Percentiles rank a stretch among this genome's conserved stretches.
Evolutionary conservation across 2,888 invertebrate species (phyloP).

Genomic region (Melanargia galathea): DNA sequence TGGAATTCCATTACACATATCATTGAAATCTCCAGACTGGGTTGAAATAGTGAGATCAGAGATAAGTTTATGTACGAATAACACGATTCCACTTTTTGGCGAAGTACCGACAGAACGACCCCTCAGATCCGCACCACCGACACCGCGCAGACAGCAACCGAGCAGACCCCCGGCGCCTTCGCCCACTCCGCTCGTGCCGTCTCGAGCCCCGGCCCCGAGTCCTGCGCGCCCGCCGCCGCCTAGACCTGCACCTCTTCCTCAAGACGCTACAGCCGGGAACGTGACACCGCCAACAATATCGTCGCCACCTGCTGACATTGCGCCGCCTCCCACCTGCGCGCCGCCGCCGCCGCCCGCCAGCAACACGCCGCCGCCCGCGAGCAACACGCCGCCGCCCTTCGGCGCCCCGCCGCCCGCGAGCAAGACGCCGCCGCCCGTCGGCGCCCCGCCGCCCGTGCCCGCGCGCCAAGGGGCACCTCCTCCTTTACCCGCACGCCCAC

Average conservation of each 20-base stretch:
- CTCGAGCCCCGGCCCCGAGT: conserved; percentile 72
- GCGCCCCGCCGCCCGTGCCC: conserved; percentile 77
- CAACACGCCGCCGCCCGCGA: conserved; percentile 61
- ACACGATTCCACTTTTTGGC: conserved; percentile 89
- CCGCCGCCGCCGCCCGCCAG: conserved; percentile 73
- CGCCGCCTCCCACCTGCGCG: conserved; percentile 85
- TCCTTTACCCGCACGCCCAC: conserved; percentile 85
- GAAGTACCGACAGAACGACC: conserved; percentile 65
- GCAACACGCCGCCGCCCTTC: conserved; percentile 69
- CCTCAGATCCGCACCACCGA: conserved; percentile 72
- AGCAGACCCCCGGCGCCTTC: conserved; percentile 85
- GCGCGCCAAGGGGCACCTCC: conserved; percentile 84
- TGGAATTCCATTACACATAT: conserved; percentile 85
- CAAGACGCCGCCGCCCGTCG: conserved; percentile 60
- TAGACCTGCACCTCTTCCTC: conserved; percentile 79
- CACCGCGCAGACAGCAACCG: conserved; percentile 78
- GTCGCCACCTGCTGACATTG: conserved; percentile 81
- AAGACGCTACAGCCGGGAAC: conserved; percentile 69
- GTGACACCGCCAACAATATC: conserved; percentile 61
- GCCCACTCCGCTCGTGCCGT: conserved; percentile 72
- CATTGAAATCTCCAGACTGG: conserved; percentile 94
- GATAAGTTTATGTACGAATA: conserved; percentile 91
- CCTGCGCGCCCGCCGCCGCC: conserved; percentile 83
- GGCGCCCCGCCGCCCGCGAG: conserved; percentile 77
- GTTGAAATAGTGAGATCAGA: conserved; percentile 90